Conservation (phyloP, 2,888 invertebrate genomes). For the Trypoxylon attenuatum region DNA sequence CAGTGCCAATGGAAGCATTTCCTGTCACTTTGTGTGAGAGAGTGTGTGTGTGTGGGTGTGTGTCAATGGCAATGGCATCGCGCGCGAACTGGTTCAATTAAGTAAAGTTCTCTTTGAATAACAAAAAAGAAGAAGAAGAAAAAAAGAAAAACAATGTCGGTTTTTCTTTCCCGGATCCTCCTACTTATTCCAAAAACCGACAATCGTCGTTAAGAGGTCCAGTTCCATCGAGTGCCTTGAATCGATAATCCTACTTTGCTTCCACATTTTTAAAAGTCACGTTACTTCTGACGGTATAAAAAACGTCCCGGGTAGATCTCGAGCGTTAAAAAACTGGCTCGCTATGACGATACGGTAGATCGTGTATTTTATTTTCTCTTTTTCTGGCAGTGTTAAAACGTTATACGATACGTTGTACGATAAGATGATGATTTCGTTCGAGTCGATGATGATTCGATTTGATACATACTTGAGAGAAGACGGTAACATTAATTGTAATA, state of each 20-base stretch:
- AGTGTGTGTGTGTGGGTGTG: too few relatives aligned
- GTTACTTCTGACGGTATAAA: conserved; percentile 3
- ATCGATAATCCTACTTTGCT: conserved; percentile 9
- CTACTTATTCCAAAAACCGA: conserved; percentile 31
- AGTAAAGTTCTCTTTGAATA: conserved; percentile 21
- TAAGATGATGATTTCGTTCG: conserved; percentile 45
- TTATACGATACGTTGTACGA: conserved; percentile 55
- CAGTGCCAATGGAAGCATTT: conserved; percentile 68
- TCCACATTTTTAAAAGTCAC: background rate
- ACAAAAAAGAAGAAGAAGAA: too few relatives aligned
- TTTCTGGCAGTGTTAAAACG: conserved; percentile 63
- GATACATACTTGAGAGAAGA: conserved; percentile 52
- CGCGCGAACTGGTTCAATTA: conserved; percentile 45
- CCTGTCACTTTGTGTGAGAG: conserved; percentile 53
- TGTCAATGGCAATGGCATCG: conserved; percentile 56
- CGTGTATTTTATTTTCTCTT: conserved; percentile 17
- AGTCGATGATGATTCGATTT: conserved; percentile 48
- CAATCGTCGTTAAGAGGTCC: conserved; percentile 35
- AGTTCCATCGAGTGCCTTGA: conserved; percentile 13
- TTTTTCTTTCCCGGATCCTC: conserved; percentile 26
- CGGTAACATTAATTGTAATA: conserved; percentile 31
- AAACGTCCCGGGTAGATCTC: conserved; percentile 1
- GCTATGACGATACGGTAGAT: conserved; percentile 37
- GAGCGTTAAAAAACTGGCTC: conserved; percentile 20
- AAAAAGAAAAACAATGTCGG: too few relatives aligned